These are phyloP conservation scores for Actinemys pallida DNA, from an alignment of 2,113 vertebrate species.

Conservation along the genomic window DNA sequence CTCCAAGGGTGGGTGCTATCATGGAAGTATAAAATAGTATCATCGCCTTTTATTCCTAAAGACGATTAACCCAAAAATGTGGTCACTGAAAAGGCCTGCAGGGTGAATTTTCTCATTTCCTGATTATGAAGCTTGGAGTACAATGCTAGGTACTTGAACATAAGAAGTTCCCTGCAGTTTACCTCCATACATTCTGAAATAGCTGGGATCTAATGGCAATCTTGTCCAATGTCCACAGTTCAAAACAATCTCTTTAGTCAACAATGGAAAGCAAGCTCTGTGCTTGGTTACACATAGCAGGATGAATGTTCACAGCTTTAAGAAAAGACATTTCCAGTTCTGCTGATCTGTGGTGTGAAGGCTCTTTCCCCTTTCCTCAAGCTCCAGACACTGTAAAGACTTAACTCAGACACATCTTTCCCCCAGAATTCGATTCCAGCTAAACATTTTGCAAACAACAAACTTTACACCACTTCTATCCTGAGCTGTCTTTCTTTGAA, in stretches of 20 bases:
- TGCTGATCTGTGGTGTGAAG: neutral
- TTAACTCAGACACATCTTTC: neutral
- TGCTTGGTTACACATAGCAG: neutral
- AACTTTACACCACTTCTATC: neutral
- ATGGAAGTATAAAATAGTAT: neutral
- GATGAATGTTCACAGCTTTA: rapidly evolving
- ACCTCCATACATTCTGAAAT: neutral
- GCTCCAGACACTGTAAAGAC: neutral
- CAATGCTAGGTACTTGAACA: neutral
- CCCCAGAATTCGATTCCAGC: neutral
- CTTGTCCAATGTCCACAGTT: neutral
- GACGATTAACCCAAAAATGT: neutral
- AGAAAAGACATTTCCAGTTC: neutral
- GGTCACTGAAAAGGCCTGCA: neutral
- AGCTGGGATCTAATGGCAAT: neutral
- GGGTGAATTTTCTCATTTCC: neutral
- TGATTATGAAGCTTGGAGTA: neutral
- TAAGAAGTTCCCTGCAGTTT: neutral
- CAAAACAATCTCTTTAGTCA: neutral
- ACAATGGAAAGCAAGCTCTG: rapidly evolving
- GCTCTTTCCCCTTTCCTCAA: neutral
- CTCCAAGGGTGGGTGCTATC: neutral
- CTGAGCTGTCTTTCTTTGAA: neutral
- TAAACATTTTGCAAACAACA: neutral
- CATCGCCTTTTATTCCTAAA: neutral